A percentile compares a stretch with the other conserved stretches of the same genome.
These are phyloP conservation scores for Sympetrum striolatum DNA, from an alignment of 2,888 invertebrate genomes.

Conservation along the genomic window DNA sequence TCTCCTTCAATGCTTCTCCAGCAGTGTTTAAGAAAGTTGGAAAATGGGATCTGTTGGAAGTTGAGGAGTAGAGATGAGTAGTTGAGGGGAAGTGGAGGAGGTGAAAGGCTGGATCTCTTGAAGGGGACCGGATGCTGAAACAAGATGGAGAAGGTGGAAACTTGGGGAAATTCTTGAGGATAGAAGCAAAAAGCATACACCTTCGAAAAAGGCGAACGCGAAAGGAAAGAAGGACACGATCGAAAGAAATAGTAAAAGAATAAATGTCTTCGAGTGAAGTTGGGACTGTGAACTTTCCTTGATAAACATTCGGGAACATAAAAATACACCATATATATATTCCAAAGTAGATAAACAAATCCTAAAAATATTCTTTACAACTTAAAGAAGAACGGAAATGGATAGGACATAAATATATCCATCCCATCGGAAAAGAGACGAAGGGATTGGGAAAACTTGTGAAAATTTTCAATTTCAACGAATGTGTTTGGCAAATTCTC, in stretches of 20 bases:
- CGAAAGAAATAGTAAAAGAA: neutral
- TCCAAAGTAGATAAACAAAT: too few relatives aligned
- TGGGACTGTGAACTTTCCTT: neutral
- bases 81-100: conserved; percentile 33
- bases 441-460: too few relatives aligned
- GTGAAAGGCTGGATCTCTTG: neutral
- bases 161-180: neutral
- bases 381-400: too few relatives aligned
- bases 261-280: too few relatives aligned
- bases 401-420: too few relatives aligned
- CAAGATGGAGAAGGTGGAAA: neutral
- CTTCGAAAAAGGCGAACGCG: neutral
- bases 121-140: neutral
- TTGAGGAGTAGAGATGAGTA: conserved; percentile 20
- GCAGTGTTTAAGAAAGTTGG: neutral
- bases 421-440: too few relatives aligned
- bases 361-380: too few relatives aligned
- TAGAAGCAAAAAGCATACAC: neutral
- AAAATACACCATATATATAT: too few relatives aligned
- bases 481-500: too few relatives aligned
- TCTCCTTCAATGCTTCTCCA: conserved; percentile 7
- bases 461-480: too few relatives aligned
- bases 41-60: conserved; percentile 43
- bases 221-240: neutral
- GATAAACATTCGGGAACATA: neutral